Evolutionary conservation across 2,113 vertebrate species (phyloP).

Genomic region (Varanus komodoensis): DNA sequence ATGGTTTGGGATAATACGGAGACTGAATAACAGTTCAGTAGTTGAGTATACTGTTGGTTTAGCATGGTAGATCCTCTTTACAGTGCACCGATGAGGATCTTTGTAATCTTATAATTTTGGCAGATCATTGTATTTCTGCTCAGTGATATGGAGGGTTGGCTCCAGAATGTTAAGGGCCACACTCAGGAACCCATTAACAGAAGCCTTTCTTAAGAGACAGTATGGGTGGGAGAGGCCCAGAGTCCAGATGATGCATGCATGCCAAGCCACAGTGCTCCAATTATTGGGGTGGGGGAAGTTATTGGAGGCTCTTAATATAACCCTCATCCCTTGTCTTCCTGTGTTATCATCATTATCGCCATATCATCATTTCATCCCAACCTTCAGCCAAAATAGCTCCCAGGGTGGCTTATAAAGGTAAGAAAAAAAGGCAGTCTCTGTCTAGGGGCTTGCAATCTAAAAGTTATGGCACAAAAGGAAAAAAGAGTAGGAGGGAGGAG

Average conservation of each 20-base stretch:
- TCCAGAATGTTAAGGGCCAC: not conserved
- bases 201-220: not conserved
- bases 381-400: no score
- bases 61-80: constrained; percentile 23
- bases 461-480: no score
- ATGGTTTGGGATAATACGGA: constrained; percentile 4
- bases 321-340: not conserved
- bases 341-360: not conserved
- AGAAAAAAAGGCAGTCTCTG: no score
- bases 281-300: not conserved
- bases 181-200: not conserved
- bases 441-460: no score
- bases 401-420: no score
- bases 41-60: constrained; percentile 31
- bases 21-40: constrained; percentile 22
- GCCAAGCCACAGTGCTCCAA: not conserved
- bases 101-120: constrained; percentile 34
- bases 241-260: not conserved
- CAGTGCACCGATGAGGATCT: constrained; percentile 7
- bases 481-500: no score
- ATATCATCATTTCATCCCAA: no score
- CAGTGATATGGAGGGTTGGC: not conserved
- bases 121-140: not conserved
- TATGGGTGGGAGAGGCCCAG: not conserved
- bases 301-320: not conserved